phyloP scores from a whole-genome alignment of 2,797 vertebrate species.

The Enoplosus armatus region DNA sequence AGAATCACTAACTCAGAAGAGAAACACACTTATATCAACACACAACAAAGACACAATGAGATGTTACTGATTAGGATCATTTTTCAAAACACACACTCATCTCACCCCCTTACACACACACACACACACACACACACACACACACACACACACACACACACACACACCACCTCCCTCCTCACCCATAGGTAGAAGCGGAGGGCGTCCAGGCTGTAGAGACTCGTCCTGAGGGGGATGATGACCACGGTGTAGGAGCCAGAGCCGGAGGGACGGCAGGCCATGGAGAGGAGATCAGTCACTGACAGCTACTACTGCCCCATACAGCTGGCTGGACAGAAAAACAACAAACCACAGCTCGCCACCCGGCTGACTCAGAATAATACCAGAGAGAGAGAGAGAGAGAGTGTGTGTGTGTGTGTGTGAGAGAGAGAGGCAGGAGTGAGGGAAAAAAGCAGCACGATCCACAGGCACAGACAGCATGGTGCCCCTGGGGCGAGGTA shows the following conservation, averaged over 20 bases:
- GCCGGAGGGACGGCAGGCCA: constrained; percentile 78
- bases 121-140: constrained; percentile 16
- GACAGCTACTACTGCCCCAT: constrained; percentile 54
- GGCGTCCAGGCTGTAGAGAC: constrained; percentile 84
- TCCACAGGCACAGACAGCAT: constrained; percentile 59
- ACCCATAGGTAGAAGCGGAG: constrained; percentile 88
- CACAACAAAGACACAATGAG: background rate
- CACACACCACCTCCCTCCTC: constrained; percentile 51
- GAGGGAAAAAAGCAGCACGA: constrained; percentile 36
- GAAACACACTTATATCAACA: constrained; percentile 3
- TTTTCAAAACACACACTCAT: background rate
- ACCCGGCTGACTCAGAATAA: constrained; percentile 58
- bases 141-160: too few species aligned
- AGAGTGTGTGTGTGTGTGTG: constrained; percentile 8
- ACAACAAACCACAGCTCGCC: constrained; percentile 56
- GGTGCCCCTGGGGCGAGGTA: constrained; percentile 73
- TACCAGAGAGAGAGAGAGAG: constrained; percentile 45
- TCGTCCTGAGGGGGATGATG: constrained; percentile 85
- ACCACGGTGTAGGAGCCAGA: constrained; percentile 85
- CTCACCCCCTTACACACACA: background rate
- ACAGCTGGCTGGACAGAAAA: constrained; percentile 51
- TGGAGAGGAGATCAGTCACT: constrained; percentile 67
- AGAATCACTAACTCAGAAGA: constrained; percentile 3
- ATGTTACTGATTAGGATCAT: constrained; percentile 28
- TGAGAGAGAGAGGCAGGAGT: constrained; percentile 23